Base-by-base conservation (phyloP, 2,888 invertebrate species). In the Corythucha ciliata region DNA sequence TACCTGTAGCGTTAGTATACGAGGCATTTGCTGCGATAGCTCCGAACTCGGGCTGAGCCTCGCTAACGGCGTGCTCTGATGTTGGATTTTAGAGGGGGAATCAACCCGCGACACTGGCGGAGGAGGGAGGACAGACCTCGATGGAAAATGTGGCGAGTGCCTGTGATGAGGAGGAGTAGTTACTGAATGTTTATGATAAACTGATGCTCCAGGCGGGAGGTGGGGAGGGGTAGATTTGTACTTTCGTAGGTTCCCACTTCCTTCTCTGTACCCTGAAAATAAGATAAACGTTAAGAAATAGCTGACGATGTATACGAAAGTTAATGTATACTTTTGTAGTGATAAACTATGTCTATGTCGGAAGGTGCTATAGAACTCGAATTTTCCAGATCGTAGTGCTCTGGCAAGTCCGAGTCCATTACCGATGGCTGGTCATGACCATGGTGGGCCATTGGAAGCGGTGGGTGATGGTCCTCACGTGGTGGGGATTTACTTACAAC, bases 301-400 rank as follows among this genome's bases (percentile, higher is more conserved):
- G 12, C 21, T 14, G 4, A 21, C 10, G 8, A 32, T 22, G 18
- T 44, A 32, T 41, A 21, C 32, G 32, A 20, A 10, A 36, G 24
- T 14, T 32, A 25, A 10, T 18, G 10, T 24, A 21, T 53, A 57
- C 72, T 90, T 72, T 93, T 92, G 66, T 96, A 96, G 67, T 96
- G 94, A 64, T 91, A 91, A 10, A 92, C 90, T 57, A 96, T 89
- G 66, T 96, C 94, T 59, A 93, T 93, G 66, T 96, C 96, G 2
- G 93, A 93, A 0, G 96, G 94, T 1, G 96, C 96, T 60, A 96
- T 94, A 0, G 92, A 93, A 67, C 92, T 93, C 1, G 94, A 93
- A 69, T 94, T 94, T 71, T 96, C 96, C 56, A 96, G 73, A 67
- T 96, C 94, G 66, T 96, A 96, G 67, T 92, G 91, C 66, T 93